phyloP scores from a whole-genome alignment of 2,797 vertebrate genomes.

The Syndactyla subalaris region DNA sequence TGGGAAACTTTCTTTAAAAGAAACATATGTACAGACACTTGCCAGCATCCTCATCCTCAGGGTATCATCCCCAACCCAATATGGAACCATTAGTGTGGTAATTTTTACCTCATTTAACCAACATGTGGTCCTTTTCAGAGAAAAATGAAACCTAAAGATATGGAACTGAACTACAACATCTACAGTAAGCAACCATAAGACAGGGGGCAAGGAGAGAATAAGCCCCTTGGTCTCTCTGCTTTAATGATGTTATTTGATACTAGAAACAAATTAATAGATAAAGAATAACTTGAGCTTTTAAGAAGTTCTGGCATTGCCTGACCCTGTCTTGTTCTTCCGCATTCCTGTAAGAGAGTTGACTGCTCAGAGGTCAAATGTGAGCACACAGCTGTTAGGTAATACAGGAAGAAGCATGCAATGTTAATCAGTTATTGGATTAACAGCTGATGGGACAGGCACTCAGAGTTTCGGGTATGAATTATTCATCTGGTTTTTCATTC shows the following conservation, averaged over 20 bases:
- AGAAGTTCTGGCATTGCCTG: background rate
- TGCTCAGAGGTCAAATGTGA: background rate
- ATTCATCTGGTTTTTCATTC: slow-evolving; percentile 2
- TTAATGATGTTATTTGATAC: background rate
- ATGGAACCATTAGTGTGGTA: background rate
- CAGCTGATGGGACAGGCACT: background rate
- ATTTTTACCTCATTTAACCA: background rate
- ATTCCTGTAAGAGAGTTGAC: background rate
- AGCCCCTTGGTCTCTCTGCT: background rate
- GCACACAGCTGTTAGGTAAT: slow-evolving; percentile 7
- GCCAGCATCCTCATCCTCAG: background rate
- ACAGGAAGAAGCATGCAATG: background rate
- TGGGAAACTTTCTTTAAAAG: background rate
- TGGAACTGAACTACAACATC: background rate
- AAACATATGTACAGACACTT: background rate
- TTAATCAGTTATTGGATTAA: slow-evolving; percentile 48
- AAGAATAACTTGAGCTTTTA: background rate
- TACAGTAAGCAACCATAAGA: background rate
- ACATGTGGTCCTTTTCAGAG: background rate
- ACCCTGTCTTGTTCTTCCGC: background rate
- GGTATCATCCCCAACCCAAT: background rate
- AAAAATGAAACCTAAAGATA: background rate
- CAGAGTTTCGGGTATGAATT: background rate
- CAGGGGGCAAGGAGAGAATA: background rate
- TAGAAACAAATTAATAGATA: background rate